Base-by-base conservation (phyloP, 2,797 vertebrate species). In the Esox masquinongy region DNA sequence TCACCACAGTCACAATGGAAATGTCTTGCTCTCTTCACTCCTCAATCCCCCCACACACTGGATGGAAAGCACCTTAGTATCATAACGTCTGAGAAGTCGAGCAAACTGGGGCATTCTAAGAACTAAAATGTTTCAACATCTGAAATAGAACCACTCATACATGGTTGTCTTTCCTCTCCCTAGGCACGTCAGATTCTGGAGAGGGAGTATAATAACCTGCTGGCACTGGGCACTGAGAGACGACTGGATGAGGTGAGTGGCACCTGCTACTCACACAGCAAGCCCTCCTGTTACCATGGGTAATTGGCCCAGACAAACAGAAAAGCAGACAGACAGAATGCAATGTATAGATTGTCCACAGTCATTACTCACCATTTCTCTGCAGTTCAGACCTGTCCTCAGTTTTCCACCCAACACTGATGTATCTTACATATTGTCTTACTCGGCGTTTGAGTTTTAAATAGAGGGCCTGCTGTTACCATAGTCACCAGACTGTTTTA, bases 141-240 rank as follows among this genome's bases (percentile, higher is more conserved):
- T 61, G 11, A 61, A 61, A 61, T 24, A 3, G n/a, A 4, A 9
- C 22, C 22, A 67, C 29, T 34, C 34, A 34, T 7, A 67, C 8
- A 17, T 16, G 15, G 22, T 5, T 43, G 39, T 22, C 12, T 6
- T 50, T 31, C 74, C 78, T 80, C 80, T 88, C 76, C 85, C 83
- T 88, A 99, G 98, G 97, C 98, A 87, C 95, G 98, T 87, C 98
- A 99, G 94, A 96, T 99, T 91, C 95, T 99, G 83, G 98, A 99
- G 94, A 94, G 98, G 80, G 98, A 99, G 86, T 99, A 99, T 93
- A 99, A 99, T 86, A 99, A 99, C 90, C 94, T 99, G 84, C 94
- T 99, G 93, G 98, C 98, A 22, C 92, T 99, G 89, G 98, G 98
- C 87, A 99, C 98, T n/a, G 98, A 99, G 87, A 95, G 98, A 85